Evolutionary conservation across 53 echinoderm and acorn worm species (phyloP).

Genomic region (Antedon mediterranea): DNA sequence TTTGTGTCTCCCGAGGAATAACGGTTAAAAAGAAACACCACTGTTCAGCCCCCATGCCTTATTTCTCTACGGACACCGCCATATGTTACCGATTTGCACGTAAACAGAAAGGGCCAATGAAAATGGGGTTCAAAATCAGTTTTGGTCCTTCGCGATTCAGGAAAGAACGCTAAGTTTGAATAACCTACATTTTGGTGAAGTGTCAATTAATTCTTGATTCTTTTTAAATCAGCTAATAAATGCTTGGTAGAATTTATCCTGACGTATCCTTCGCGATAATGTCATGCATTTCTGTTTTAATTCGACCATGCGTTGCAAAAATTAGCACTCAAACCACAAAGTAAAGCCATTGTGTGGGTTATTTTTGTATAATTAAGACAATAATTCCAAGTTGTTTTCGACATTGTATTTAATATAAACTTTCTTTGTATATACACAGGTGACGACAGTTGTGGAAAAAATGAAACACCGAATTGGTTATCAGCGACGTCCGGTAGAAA

Average conservation of each 20-base stretch:
- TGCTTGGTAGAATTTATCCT: background rate
- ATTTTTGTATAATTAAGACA: no score
- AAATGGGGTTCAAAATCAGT: background rate
- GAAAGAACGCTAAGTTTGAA: background rate
- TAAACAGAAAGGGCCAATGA: background rate
- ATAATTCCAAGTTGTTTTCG: no score
- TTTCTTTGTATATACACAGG: no score
- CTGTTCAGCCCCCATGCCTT: background rate
- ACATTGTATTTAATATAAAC: no score
- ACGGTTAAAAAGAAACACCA: background rate
- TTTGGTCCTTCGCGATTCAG: background rate
- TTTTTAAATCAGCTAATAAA: background rate
- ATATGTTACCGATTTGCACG: background rate
- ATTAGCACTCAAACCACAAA: no score
- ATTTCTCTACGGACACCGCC: background rate
- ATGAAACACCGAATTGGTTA: conserved; percentile 70
- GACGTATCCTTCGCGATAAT: background rate
- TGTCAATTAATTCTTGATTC: background rate
- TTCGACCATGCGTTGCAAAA: no score
- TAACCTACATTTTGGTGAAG: background rate
- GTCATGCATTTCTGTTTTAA: background rate
- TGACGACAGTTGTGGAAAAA: background rate
- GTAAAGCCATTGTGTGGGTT: no score
- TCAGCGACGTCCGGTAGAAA: conserved; percentile 89
- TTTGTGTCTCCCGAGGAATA: background rate